phyloP scores from a whole-genome alignment of 1,140 invertebrate species.

The Camponotus floridanus region DNA sequence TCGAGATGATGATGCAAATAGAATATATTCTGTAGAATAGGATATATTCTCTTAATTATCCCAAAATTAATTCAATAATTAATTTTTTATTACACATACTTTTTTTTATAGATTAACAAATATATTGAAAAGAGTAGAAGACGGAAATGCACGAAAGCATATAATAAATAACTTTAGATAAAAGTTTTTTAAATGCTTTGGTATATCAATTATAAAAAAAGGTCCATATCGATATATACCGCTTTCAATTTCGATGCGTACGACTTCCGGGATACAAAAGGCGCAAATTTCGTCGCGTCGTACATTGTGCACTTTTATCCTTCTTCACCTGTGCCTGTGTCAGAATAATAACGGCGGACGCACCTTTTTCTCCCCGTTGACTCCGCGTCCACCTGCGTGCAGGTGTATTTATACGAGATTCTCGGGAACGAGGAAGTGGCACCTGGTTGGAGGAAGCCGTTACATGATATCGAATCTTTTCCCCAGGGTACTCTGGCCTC shows the following conservation, averaged over 20 bases:
- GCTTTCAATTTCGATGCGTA: not conserved
- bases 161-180: not conserved
- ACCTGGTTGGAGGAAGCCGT: constrained; percentile 79
- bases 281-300: constrained; percentile 1
- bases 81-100: too few species aligned
- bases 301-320: not conserved
- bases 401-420: constrained; percentile 78
- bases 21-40: too few species aligned
- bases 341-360: constrained; percentile 35
- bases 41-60: too few species aligned
- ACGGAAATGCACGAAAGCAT: too few species aligned
- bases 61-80: too few species aligned
- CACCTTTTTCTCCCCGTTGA: constrained; percentile 36
- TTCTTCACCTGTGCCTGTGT: constrained; percentile 10
- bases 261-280: constrained; percentile 1
- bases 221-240: too few species aligned
- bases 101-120: not conserved
- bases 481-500: constrained; percentile 61
- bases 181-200: not conserved
- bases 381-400: constrained; percentile 70
- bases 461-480: constrained; percentile 76
- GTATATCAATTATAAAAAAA: not conserved
- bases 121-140: not conserved
- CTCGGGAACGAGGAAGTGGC: constrained; percentile 79
- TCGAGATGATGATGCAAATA: not conserved